Conservation (phyloP, 2,113 vertebrate genomes). For the Lota lota region DNA sequence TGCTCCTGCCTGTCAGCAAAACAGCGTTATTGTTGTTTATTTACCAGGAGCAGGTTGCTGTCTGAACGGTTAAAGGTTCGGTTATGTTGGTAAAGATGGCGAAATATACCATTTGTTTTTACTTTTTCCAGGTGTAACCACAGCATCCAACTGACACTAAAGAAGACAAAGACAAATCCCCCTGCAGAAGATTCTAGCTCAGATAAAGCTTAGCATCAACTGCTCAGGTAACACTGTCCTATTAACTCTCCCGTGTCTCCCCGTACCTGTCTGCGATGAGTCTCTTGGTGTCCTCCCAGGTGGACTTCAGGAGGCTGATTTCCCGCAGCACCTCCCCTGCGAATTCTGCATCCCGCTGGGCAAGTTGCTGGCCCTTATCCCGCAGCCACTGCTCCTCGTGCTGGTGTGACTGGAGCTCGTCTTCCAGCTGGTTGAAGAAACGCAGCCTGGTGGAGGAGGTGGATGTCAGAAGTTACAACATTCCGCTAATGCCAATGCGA, state of each 20-base stretch:
- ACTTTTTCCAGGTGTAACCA: too few relatives aligned
- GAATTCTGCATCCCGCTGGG: conserved; percentile 81
- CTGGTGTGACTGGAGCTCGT: conserved; percentile 89
- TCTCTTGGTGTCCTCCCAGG: conserved; percentile 87
- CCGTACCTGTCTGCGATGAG: conserved; percentile 86
- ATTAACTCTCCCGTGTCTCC: neutral
- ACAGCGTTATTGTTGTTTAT: neutral
- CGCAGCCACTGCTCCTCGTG: conserved; percentile 91
- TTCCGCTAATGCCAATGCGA: too few relatives aligned
- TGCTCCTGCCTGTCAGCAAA: conserved; percentile 82
- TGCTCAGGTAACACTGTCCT: too few relatives aligned
- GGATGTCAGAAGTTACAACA: too few relatives aligned
- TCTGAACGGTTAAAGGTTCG: too few relatives aligned
- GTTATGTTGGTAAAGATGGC: too few relatives aligned
- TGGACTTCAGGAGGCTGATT: conserved; percentile 77
- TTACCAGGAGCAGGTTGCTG: too few relatives aligned
- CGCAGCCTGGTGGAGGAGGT: conserved; percentile 73
- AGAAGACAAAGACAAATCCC: too few relatives aligned
- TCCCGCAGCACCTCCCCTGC: conserved; percentile 81
- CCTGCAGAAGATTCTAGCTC: too few relatives aligned
- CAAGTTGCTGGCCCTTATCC: conserved; percentile 90
- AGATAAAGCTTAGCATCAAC: too few relatives aligned
- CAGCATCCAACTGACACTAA: too few relatives aligned
- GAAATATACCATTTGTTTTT: too few relatives aligned
- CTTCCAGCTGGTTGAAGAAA: conserved; percentile 90